phyloP scores from a whole-genome alignment of 2,888 invertebrate genomes.

The Campaea margaritaria region DNA sequence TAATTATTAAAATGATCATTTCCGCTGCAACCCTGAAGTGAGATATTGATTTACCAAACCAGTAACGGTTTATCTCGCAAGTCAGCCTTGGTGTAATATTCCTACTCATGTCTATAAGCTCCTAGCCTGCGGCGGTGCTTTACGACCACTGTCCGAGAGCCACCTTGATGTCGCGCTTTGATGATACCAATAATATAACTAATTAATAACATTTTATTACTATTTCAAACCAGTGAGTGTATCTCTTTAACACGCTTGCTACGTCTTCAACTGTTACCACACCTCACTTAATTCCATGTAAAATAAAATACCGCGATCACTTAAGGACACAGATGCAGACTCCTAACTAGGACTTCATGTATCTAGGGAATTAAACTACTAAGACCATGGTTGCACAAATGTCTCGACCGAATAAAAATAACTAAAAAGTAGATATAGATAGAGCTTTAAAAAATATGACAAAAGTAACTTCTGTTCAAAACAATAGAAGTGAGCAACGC shows the following conservation, averaged over 20 bases:
- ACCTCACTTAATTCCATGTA: too few relatives aligned
- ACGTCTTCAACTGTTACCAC: too few relatives aligned
- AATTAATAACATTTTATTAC: slow-evolving; percentile 20
- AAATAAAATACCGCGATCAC: too few relatives aligned
- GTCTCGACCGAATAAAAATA: too few relatives aligned
- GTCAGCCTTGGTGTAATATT: slow-evolving; percentile 46
- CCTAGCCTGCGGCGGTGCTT: slow-evolving; percentile 37
- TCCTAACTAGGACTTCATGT: background rate
- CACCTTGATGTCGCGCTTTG: slow-evolving; percentile 40
- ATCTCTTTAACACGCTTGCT: too few relatives aligned
- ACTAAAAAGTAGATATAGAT: too few relatives aligned
- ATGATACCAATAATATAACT: slow-evolving; percentile 29
- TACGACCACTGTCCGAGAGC: slow-evolving; percentile 37
- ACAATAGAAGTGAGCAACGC: slow-evolving; percentile 46
- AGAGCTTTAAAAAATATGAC: too few relatives aligned
- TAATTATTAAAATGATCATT: slow-evolving; percentile 19
- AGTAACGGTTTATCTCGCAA: slow-evolving; percentile 39
- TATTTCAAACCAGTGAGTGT: background rate
- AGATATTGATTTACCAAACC: slow-evolving; percentile 44
- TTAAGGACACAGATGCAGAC: too few relatives aligned
- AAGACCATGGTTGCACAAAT: background rate
- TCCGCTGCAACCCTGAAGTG: slow-evolving; percentile 36
- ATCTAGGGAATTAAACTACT: background rate
- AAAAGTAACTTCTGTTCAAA: slow-evolving; percentile 14
- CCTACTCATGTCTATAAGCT: slow-evolving; percentile 35